Base-by-base conservation (phyloP, 2,888 invertebrate species). In the Julus scanicus region DNA sequence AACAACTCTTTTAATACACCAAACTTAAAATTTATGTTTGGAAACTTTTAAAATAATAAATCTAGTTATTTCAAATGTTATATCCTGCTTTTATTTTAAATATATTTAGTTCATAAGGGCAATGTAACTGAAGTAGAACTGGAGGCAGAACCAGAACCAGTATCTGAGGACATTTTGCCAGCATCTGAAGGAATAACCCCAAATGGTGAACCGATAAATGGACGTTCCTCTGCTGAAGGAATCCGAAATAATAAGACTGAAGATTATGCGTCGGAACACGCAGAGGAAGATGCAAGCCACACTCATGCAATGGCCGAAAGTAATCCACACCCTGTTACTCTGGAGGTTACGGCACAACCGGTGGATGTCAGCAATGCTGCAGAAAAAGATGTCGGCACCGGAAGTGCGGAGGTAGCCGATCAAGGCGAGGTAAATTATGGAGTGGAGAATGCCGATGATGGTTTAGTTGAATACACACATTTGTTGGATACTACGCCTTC, bases 351-450 rank as follows among this genome's bases (percentile, higher is more conserved):
- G 15, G 44, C 86, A 29, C 85, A 85, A 17, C 88, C 85, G 63
- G 57, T 86, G 17, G 53, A 86, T 17, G 86, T 86, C 15, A 48
- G 57, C 29, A 57, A 86, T 57, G 20, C n/a, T 20, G 20, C 49
- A n/a, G 87, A n/a, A 44, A 49, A 63, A 71, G 44, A 49, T 15
- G 39, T 8, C 20, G n/a, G 80, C 13, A 40, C 37, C 13, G 87
- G 87, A 80, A 49, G 87, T 40, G 71, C 87, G 17, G 87, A 87
- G 44, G 40, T 40, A 37, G 87, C 87, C 17, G 44, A 83, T 5
- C 71, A 87, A 29, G 86, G 88, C 0, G 88, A 88, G 63, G 88
- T 88, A 20, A 88, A 88, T 86, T 88, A 88, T 86, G 88, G 88
- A 53, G 8, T 86, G 53, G 88, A 88, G 40, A 15, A 57, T 63